Base-by-base conservation (phyloP, 2,888 invertebrate species). In the Acleris emargana region DNA sequence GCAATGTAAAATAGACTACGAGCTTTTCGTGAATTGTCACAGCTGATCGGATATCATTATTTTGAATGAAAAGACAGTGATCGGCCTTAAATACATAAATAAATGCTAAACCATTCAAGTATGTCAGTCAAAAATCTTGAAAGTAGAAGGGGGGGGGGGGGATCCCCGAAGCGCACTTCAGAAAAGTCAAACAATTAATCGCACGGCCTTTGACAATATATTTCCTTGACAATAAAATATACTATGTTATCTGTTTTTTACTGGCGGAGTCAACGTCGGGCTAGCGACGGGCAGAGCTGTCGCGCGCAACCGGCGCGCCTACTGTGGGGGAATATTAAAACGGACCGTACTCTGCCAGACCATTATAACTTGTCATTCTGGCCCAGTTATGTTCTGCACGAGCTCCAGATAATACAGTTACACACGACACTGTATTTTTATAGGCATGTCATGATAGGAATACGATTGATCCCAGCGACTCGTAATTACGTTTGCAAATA, bases 191-290 rank as follows among this genome's bases (percentile, higher is more conserved):
- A 77, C 84, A 86, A 89, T 86, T 89, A 89, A 87, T 88, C 81
- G 84, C 82, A 83, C 78, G 77, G 80, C 79, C 84, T 88, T 87
- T 86, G 88, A 87, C 87, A 89, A 91, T 88, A 90, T 84, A 87
- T 88, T 89, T 89, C 84, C 83, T 86, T 85, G 84, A 90, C 86
- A 89, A 90, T 89, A 89, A 90, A 89, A 88, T 91, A 88, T 86
- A 86, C 79, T 76, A 81, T 84, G 85, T 88, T 72, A 71, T 72
- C 71, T 72, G 72, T 71, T 72, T 90, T 89, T 87, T 89, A 88
- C 83, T 82, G 83, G 81, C 81, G 73, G 71, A 80, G 77, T 76
- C 78, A 77, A 79, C 76, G 76, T 71, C 74, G 80, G 78, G 76
- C 83, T 77, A 81, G 85, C 77, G 82, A 83, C 83, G 87, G 82